Percentiles rank a stretch among this genome's conserved stretches.
Conservation (phyloP, 2,888 invertebrate genomes). For the Thereva unica region DNA sequence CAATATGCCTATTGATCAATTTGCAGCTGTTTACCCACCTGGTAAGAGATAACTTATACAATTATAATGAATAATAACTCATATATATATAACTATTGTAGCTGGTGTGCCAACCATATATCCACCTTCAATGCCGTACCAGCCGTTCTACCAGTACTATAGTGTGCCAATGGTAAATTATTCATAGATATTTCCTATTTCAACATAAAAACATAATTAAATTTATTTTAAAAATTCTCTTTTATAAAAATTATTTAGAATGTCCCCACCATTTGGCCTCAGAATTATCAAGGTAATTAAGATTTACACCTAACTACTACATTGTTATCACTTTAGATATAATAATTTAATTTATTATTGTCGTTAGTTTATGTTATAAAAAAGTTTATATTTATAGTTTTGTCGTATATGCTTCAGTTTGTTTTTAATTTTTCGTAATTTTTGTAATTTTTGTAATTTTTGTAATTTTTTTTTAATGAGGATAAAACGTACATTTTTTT, state of each 20-base stretch:
- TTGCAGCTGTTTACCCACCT: conserved; percentile 59
- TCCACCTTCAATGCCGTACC: conserved; percentile 61
- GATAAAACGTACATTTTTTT: no score
- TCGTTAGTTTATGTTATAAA: no score
- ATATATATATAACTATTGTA: conserved; percentile 50
- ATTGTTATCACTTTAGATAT: no score
- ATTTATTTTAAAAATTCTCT: conserved; percentile 5
- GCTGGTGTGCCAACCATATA: conserved; percentile 59
- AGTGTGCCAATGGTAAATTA: conserved; percentile 59
- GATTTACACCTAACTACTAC: background rate
- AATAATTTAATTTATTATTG: no score
- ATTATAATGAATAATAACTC: conserved; percentile 36
- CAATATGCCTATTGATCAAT: conserved; percentile 60
- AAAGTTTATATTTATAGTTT: no score
- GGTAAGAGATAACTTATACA: conserved; percentile 47
- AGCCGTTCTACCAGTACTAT: conserved; percentile 60
- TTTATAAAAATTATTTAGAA: conserved; percentile 49
- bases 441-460: no score
- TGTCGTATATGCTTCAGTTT: no score
- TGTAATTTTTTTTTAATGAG: no score
- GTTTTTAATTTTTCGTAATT: no score
- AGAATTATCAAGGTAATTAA: conserved; percentile 59
- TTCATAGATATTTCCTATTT: background rate
- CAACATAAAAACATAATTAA: background rate
- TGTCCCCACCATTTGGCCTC: conserved; percentile 60